Evolutionary conservation across 2,888 invertebrate species (phyloP), one percentile per base, ranked within the genome.

Genomic region (Eupithecia dodoneata): DNA sequence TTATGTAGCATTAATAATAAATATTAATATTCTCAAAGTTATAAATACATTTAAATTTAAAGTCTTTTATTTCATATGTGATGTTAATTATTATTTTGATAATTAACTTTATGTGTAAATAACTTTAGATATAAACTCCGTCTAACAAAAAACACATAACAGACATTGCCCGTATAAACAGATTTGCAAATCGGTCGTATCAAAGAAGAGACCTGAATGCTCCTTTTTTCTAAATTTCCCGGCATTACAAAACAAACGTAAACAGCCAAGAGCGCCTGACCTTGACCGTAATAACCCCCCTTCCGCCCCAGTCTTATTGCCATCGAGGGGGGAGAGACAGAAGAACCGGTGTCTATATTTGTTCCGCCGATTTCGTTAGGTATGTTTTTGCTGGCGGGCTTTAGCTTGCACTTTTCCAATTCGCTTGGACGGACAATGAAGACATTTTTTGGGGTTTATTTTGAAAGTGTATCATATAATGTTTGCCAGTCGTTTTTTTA

Each of bases 251-350:
- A 76, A 12, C 47, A 59, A 59, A 59, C 55, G 77, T 69, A 71
- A 76, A 73, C 73, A 74, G 55, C 71, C 52, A 49, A 49, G 59
- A 47, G 73, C 55, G 49, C 3, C n/a, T 76, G 72, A 72, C 78
- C 78, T 74, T 79, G 72, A 79, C 76, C 76, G 72, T 12, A 45
- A 44, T 49, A 15, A 63, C 6, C 7, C 72, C 49, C 71, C 66
- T 12, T 10, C 76, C 47, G 15, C 69, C 73, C 70, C 67, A 55
- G 65, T 79, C 76, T 79, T 79, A 75, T 69, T 67, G 76, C 74
- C 41, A 52, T 78, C 71, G 71, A 45, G 52, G 73, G 72, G 6
- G 44, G 59, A 55, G 63, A 55, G 52, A 73, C 66, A 55, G 45
- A 74, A 65, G 70, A 74, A 76, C 69, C 12, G 12, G 47, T 65